These are phyloP conservation scores for Epirrhoe tristata DNA, from an alignment of 2,888 invertebrate genomes.

Conservation along the genomic window DNA sequence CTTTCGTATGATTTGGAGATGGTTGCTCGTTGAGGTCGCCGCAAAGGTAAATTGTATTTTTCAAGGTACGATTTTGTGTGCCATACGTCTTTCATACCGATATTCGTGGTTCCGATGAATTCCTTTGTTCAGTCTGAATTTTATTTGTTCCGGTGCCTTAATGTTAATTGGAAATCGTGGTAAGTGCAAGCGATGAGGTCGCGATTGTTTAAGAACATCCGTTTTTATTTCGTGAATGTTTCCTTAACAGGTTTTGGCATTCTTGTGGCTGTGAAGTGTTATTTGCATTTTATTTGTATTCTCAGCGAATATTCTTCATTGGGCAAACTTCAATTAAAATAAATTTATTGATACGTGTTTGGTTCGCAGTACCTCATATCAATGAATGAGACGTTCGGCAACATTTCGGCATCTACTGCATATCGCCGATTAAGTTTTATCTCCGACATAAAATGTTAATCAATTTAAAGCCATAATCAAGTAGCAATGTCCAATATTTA, in stretches of 20 bases:
- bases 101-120: slow-evolving; percentile 63
- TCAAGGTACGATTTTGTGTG: slow-evolving; percentile 54
- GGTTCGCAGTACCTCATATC: slow-evolving; percentile 50
- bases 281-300: slow-evolving; percentile 39
- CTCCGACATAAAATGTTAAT: slow-evolving; percentile 66
- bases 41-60: slow-evolving; percentile 26
- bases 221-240: slow-evolving; percentile 42
- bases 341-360: slow-evolving; percentile 48
- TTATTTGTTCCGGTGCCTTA: slow-evolving; percentile 71
- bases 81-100: slow-evolving; percentile 55
- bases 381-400: slow-evolving; percentile 52
- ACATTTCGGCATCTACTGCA: slow-evolving; percentile 58
- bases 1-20: slow-evolving; percentile 1
- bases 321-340: slow-evolving; percentile 5
- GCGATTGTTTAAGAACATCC: slow-evolving; percentile 50
- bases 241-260: slow-evolving; percentile 41
- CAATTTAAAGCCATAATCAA: slow-evolving; percentile 52
- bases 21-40: slow-evolving; percentile 8
- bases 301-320: background rate
- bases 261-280: slow-evolving; percentile 20
- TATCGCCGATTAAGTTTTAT: slow-evolving; percentile 66
- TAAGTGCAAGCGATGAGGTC: slow-evolving; percentile 59
- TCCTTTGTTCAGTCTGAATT: slow-evolving; percentile 63
- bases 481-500: slow-evolving; percentile 69
- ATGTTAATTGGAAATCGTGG: slow-evolving; percentile 69